Base-by-base conservation (phyloP, 2,888 invertebrate species). In the Abrostola triplasia region DNA sequence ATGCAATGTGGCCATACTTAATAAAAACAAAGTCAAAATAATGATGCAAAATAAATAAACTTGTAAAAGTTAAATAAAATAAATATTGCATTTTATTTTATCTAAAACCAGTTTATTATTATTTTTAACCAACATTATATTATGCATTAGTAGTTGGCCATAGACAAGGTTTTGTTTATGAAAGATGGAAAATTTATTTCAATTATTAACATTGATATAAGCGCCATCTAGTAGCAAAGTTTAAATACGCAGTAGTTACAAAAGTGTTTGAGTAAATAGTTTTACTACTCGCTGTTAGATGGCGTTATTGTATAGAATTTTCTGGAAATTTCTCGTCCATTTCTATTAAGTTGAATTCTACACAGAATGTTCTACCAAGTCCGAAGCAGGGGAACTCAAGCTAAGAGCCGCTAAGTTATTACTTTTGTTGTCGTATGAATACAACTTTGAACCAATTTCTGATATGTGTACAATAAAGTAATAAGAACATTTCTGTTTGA, bases 281-380 rank as follows among this genome's bases (percentile, higher is more conserved):
- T 49, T 50, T n/a, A 61, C 89, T 87, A 88, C 69, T 87, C 70
- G 48, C 47, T 72, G 71, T 65, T 63, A 89, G 89, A 83, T 83
- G 83, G 70, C 77, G 24, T 4, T 67, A 37, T 6, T 40, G 42
- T 75, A 52, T 56, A 54, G 74, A 79, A 64, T 13, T 12, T 79
- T 81, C 80, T 70, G 41, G 81, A 81, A 59, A 6, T 10, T 6
- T 38, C 13, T 13, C 11, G 0, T 38, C 11, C 11, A n/a, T 36
- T 10, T 5, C 7, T 49, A 50, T 54, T 38, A 13, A 13, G 58
- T 61, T n/a, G 41, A 48, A 57, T 35, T 41, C 9, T 36, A 40
- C 37, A 12, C 13, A 55, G 69, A 76, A 69, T 12, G 7, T 74
- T 79, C 81, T 66, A 71, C 62, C 63, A 59, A 24, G 50, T 63